Percentiles rank a stretch among this genome's conserved stretches.
Evolutionary conservation across 1,140 invertebrate genomes (phyloP).

Genomic region (Zaprionus kolodkinae): DNA sequence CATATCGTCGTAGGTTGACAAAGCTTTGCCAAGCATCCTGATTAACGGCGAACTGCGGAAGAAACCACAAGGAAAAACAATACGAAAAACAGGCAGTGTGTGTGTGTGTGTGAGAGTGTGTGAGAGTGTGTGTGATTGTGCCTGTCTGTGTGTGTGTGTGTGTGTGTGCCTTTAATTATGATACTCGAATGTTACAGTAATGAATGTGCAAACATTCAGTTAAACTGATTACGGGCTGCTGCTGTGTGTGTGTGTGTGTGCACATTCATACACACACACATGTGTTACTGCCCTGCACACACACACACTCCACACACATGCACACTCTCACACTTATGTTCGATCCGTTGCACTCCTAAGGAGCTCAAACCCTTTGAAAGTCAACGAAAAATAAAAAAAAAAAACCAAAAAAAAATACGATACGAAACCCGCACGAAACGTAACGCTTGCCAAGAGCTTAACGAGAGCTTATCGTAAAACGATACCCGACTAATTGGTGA

Average conservation of each 20-base stretch:
- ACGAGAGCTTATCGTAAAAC: neutral
- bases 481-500: constrained; percentile 7
- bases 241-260: constrained; percentile 4
- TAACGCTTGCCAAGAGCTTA: constrained; percentile 2
- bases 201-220: constrained; percentile 9
- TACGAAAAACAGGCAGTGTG: constrained; percentile 4
- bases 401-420: too few species aligned
- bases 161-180: constrained; percentile 20
- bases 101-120: constrained; percentile 6
- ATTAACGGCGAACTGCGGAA: neutral
- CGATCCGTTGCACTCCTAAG: constrained; percentile 5
- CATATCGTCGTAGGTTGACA: neutral
- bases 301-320: neutral
- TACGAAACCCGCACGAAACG: constrained; percentile 1
- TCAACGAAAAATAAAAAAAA: neutral
- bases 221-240: constrained; percentile 8
- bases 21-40: neutral
- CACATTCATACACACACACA: neutral
- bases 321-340: neutral
- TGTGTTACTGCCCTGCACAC: neutral
- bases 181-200: constrained; percentile 8
- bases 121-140: neutral
- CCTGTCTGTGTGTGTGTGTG: constrained; percentile 8
- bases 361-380: neutral
- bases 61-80: constrained; percentile 5